These are phyloP conservation scores for Tricholaema leucomelas DNA, from an alignment of 2,113 vertebrate genomes.

Conservation along the genomic window DNA sequence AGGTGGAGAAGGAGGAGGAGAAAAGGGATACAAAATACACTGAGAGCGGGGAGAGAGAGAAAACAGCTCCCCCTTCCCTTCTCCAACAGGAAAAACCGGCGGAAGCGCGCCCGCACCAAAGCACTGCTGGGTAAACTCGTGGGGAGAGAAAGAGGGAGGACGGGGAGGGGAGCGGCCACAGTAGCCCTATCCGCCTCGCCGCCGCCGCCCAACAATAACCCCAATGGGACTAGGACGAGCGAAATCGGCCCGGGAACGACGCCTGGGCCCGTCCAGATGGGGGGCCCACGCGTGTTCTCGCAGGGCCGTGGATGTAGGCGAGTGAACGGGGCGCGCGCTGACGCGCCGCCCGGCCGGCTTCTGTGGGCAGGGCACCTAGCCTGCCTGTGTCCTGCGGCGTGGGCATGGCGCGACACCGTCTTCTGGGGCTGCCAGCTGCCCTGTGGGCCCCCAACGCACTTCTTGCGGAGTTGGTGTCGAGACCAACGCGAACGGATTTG, in stretches of 20 bases:
- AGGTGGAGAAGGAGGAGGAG: constrained; percentile 15
- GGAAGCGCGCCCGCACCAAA: constrained; percentile 67
- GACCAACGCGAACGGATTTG: fast-evolving
- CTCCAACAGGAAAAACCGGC: constrained; percentile 71
- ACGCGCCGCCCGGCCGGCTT: too few relatives aligned
- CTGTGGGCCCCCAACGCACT: not conserved
- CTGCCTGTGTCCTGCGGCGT: not conserved
- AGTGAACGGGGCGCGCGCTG: not conserved
- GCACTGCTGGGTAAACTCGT: constrained; percentile 62
- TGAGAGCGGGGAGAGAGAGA: constrained; percentile 24
- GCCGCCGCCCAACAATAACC: not conserved
- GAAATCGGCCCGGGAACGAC: not conserved
- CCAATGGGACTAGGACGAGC: not conserved
- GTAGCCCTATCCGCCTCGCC: not conserved
- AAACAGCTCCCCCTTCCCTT: constrained; percentile 68
- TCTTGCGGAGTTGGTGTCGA: fast-evolving
- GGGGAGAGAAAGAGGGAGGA: not conserved
- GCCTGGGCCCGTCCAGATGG: not conserved
- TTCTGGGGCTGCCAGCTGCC: not conserved
- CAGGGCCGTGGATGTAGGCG: not conserved
- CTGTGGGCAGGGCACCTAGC: not conserved
- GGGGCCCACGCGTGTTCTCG: not conserved
- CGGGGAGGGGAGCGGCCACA: not conserved
- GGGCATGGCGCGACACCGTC: not conserved
- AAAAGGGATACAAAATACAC: constrained; percentile 47